Conservation (phyloP, 2,797 vertebrate species). For the Bovichtus diacanthus region DNA sequence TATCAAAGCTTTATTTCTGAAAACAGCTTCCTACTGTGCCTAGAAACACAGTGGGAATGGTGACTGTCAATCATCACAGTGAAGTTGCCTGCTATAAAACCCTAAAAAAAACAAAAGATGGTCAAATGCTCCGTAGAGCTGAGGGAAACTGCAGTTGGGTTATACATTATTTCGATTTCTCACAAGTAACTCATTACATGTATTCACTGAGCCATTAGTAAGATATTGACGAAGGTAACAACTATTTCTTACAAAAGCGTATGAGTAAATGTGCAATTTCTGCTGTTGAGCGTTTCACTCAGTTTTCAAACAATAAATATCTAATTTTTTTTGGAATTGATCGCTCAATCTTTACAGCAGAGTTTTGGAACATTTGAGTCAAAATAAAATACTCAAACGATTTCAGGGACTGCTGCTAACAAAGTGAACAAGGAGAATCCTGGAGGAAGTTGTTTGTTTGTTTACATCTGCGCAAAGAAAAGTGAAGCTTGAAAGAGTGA, state of each 20-base stretch:
- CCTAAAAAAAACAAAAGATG: not conserved
- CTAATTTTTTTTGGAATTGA: constrained; percentile 7
- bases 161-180: not conserved
- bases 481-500: constrained; percentile 6
- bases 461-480: constrained; percentile 20
- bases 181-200: not conserved
- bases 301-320: not conserved
- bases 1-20: not conserved
- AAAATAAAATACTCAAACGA: constrained; percentile 21
- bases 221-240: not conserved
- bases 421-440: constrained; percentile 30
- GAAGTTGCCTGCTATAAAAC: not conserved
- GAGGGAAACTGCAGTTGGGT: not conserved
- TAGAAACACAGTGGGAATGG: not conserved
- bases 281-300: not conserved
- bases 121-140: not conserved
- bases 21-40: not conserved
- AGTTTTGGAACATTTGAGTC: not conserved
- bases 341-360: not conserved
- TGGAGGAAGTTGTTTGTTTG: constrained; percentile 27
- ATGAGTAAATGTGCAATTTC: not conserved
- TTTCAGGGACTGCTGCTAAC: constrained; percentile 18
- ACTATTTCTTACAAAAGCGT: not conserved
- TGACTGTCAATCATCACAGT: not conserved
- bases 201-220: not conserved